These are phyloP conservation scores for Trematomus loennbergii DNA, from an alignment of 2,113 vertebrate species.

Conservation along the genomic window DNA sequence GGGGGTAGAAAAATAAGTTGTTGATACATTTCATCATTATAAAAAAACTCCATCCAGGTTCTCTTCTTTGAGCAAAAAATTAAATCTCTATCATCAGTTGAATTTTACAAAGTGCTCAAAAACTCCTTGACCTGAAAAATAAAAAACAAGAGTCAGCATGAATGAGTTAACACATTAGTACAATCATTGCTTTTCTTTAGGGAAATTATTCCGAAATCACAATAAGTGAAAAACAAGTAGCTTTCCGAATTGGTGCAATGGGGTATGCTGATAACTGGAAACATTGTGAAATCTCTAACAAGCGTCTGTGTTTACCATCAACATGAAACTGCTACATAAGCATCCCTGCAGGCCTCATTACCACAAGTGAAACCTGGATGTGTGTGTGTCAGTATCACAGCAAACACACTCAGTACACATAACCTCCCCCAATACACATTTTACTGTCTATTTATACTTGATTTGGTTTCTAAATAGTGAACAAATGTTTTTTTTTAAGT, in stretches of 20 bases:
- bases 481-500: neutral
- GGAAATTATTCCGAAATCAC: neutral
- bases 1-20: neutral
- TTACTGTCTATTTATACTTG: too few relatives aligned
- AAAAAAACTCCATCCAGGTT: neutral
- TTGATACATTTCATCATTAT: neutral
- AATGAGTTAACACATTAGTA: neutral
- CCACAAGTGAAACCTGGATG: conserved; percentile 11
- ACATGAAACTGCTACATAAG: conserved; percentile 51
- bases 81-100: neutral
- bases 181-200: neutral
- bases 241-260: neutral
- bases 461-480: too few relatives aligned
- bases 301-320: conserved; percentile 31
- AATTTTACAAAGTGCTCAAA: conserved; percentile 70
- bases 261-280: neutral
- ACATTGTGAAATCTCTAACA: neutral
- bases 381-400: neutral
- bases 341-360: conserved; percentile 20
- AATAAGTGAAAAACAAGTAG: neutral
- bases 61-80: too few relatives aligned
- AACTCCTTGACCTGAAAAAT: conserved; percentile 81
- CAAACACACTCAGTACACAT: neutral
- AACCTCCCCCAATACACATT: neutral
- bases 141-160: neutral